Base-by-base conservation (phyloP, 2,113 vertebrate species). In the Sakesphorus luctuosus region DNA sequence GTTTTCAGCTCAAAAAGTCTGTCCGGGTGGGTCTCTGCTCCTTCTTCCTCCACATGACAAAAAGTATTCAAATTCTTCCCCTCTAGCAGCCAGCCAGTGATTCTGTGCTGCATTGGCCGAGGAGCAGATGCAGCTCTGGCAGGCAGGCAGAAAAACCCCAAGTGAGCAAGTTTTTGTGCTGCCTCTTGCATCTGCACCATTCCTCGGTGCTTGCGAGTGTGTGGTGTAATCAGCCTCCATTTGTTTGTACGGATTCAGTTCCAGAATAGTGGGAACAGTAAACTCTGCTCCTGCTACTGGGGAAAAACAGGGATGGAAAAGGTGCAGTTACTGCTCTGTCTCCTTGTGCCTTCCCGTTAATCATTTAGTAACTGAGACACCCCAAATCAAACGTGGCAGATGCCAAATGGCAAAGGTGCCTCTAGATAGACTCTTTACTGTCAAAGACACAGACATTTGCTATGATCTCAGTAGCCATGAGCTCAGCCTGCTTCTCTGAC, bases 111-210 rank as follows among this genome's bases (percentile, higher is more conserved):
- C 26, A 13, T 62, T 1, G 6, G 90, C 71, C 35, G 24, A 67
- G 59, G 68, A 94, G 83, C 95, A 93, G 93, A 95, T 90, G 89
- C 93, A 84, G 65, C 68, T 74, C 73, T 94, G 95, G 96, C 94
- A 96, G 49, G 65, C 89, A 20, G 44, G 28, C 86, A 94, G 96
- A 6, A 92, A 95, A 93, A 46, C 80, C 73, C 94, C 46, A 94
- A 92, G 81, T 92, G 94, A 95, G 94, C 95, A 87, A 93, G 38
- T 15, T 90, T 92, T 82, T 75, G 36, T 96, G 59, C 80, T 75
- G 73, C 76, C 59, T 28, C 91, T 89, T 36, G 5, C 77, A 93
- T 84, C 93, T 38, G 0, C 43, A 33, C 63, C 76, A 7, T 58
- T 71, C 85, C 89, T 86, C 2, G 0, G 46, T n/a, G 49, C 76